These are phyloP conservation scores for Temnothorax unifasciatus DNA, from an alignment of 2,888 invertebrate genomes.

Conservation along the genomic window DNA sequence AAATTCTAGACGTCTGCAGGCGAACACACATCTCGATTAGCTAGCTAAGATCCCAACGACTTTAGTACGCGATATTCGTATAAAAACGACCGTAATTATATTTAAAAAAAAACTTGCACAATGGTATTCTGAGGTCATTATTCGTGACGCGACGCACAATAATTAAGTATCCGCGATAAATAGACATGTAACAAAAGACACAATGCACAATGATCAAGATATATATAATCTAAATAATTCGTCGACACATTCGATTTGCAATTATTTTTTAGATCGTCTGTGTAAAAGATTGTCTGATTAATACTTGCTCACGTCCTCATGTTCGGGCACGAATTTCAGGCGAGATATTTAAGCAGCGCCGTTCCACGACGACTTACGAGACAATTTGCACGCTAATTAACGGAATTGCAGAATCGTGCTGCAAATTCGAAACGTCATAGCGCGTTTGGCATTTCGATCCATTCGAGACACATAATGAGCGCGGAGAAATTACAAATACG, in stretches of 20 bases:
- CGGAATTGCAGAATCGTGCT: constrained; percentile 41
- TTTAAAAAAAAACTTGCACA: neutral
- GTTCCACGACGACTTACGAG: neutral
- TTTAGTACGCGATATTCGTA: neutral
- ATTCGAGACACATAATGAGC: constrained; percentile 24
- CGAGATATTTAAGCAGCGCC: constrained; percentile 2
- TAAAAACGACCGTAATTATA: neutral
- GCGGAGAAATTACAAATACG: constrained; percentile 14
- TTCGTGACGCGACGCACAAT: neutral
- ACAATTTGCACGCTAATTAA: constrained; percentile 48
- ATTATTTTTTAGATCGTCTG: neutral
- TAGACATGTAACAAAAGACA: neutral
- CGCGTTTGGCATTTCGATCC: constrained; percentile 51
- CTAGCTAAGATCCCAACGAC: neutral
- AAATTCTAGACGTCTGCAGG: neutral
- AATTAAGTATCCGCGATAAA: neutral
- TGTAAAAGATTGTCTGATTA: neutral
- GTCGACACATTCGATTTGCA: too few species aligned
- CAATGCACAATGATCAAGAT: neutral
- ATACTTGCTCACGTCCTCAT: neutral
- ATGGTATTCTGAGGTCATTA: too few species aligned
- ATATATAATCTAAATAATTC: too few species aligned
- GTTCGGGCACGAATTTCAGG: neutral
- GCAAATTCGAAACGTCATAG: constrained; percentile 17
- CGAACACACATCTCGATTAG: neutral